Evolutionary conservation across 2,888 invertebrate genomes (phyloP).

Genomic region (Rhynchonema sp.): DNA sequence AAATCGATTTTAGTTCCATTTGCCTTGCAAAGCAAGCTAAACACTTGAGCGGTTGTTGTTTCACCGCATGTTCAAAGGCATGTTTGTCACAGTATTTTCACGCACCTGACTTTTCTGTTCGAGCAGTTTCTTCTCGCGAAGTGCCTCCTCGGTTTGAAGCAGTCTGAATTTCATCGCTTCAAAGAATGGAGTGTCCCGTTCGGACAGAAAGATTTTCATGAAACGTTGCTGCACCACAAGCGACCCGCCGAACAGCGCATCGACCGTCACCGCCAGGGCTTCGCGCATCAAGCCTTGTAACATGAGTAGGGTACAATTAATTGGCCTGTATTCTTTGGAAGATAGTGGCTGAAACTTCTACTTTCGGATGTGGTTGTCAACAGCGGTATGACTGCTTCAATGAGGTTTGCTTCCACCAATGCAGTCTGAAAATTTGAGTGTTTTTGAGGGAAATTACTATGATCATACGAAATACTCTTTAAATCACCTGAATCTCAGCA

Average conservation of each 20-base stretch:
- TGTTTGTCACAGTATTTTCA: no score
- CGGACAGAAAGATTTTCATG: not conserved
- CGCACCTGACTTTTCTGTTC: not conserved
- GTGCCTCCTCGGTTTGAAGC: not conserved
- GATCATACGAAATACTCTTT: no score
- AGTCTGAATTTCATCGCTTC: not conserved
- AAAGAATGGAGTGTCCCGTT: conserved; percentile 1
- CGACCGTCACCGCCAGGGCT: not conserved
- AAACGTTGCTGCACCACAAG: not conserved
- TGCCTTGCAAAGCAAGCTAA: no score
- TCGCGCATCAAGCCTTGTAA: no score
- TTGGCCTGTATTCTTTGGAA: no score
- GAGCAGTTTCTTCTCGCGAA: not conserved
- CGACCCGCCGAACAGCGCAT: not conserved
- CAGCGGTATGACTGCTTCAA: not conserved
- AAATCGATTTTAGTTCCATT: no score
- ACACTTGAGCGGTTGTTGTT: no score
- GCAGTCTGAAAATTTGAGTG: no score
- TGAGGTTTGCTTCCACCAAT: not conserved
- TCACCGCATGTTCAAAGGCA: no score
- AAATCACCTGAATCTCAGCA: not conserved
- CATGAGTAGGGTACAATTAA: no score
- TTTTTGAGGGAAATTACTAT: no score
- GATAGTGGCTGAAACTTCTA: no score
- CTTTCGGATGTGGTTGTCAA: not conserved